Evolutionary conservation across 2,888 invertebrate genomes (phyloP).

Genomic region (Dasysyrphus albostriatus): DNA sequence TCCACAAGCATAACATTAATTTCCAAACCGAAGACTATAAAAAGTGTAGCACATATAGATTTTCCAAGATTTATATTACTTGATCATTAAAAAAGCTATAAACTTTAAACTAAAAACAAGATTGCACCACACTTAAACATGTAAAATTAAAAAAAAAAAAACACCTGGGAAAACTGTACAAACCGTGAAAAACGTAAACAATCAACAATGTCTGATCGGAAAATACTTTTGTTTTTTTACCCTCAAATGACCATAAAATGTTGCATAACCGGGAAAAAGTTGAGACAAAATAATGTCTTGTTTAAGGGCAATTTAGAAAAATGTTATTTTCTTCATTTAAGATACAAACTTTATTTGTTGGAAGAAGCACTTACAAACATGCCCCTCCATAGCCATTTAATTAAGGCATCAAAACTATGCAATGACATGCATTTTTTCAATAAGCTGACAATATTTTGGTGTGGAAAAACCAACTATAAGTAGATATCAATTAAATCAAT

Average conservation of each 20-base stretch:
- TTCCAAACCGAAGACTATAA: not conserved
- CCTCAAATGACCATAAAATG: not conserved
- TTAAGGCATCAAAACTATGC: conserved; percentile 38
- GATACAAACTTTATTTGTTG: conserved; percentile 35
- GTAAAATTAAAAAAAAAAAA: conserved; percentile 1
- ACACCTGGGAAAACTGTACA: not conserved
- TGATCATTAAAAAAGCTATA: conserved; percentile 19
- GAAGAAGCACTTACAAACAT: not conserved
- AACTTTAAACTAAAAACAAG: conserved; percentile 1
- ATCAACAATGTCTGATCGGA: conserved; percentile 13
- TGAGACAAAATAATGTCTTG: conserved; percentile 34
- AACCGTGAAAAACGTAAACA: conserved; percentile 45
- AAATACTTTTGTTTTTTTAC: not conserved
- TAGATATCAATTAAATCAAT: not conserved
- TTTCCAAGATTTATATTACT: conserved; percentile 16
- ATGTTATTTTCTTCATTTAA: conserved; percentile 42
- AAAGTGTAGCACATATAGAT: not conserved
- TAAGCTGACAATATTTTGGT: conserved; percentile 40
- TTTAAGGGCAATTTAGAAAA: conserved; percentile 12
- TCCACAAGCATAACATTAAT: conserved; percentile 6
- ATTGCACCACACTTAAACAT: conserved; percentile 23
- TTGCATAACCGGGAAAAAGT: conserved; percentile 36
- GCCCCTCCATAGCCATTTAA: conserved; percentile 4
- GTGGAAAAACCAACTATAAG: conserved; percentile 17
- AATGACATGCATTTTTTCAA: conserved; percentile 55